Percentiles rank a stretch among this genome's conserved stretches.
phyloP scores from a whole-genome alignment of 2,797 vertebrate species.

The Silurus lanzhouensis region DNA sequence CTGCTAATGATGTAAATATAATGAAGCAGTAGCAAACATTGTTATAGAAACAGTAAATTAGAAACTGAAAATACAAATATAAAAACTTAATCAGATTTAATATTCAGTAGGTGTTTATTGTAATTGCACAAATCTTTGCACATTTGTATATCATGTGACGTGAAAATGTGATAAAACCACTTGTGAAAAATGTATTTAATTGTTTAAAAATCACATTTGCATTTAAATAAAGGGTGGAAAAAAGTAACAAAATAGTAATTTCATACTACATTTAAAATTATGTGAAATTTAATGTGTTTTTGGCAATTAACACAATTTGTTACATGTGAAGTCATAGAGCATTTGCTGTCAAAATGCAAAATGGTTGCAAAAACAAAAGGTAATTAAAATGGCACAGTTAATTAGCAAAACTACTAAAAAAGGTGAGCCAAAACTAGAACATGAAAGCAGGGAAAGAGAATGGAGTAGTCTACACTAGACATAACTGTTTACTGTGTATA shows the following conservation, averaged over 20 bases:
- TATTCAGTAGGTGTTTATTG: background rate
- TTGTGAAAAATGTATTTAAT: background rate
- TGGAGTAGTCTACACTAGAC: background rate
- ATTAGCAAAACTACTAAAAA: background rate
- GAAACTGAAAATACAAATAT: background rate
- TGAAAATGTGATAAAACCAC: background rate
- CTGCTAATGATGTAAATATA: background rate
- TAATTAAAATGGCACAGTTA: background rate
- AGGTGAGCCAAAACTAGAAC: background rate
- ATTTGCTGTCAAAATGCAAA: too few relatives aligned
- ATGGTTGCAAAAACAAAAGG: background rate
- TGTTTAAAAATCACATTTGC: too few relatives aligned
- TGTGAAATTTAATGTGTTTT: too few relatives aligned
- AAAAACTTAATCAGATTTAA: background rate
- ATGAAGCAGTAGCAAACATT: background rate
- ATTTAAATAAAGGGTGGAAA: background rate
- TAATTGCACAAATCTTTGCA: background rate
- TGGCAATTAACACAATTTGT: too few relatives aligned
- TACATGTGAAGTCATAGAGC: too few relatives aligned
- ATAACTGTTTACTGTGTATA: background rate
- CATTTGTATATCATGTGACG: background rate
- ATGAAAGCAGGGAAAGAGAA: background rate
- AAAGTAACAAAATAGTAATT: too few relatives aligned
- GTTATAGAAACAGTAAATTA: background rate
- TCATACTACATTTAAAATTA: too few relatives aligned